Base-by-base conservation (phyloP, 2,113 vertebrate species). In the Macquaria ambigua region DNA sequence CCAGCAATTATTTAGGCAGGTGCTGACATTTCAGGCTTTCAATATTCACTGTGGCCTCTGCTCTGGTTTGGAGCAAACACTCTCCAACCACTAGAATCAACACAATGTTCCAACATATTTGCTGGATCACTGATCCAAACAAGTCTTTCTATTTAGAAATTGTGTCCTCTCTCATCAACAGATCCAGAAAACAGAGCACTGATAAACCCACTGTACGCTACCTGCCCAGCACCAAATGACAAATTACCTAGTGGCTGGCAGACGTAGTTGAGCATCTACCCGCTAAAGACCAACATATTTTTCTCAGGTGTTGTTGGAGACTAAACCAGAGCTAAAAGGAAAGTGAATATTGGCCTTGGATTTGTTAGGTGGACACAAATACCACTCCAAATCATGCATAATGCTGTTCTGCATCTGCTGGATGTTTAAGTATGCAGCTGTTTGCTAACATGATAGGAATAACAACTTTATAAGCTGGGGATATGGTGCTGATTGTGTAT, bases 1-100 rank as follows among this genome's bases (percentile, higher is more conserved):
- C 28, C 41, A 31, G 9, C 6, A 55, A 55, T 55, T 25, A 48
- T 67, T 74, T 5, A 59, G 8, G 18, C n/a, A 41, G 50, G 28
- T 43, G 39, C 50, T 63, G 48, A 77, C 31, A 74, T 48, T 74
- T 74, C n/a, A 61, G n/a, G 37, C 18, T 31, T 67, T 31, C 18
- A 28, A 39, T 39, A 39, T 50, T 59, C 41, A 68, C 70, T 18
- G 41, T 48, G 53, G 39, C 25, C n/a, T 48, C 21, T 46, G 9
- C 16, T 50, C 7, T 28, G 6, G 21, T 64, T 37, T n/a, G 14
- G 31, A 39, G 8, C 21, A n/a, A 76, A 39, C 48, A 20, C 31
- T 15, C 6, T 68, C 14, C n/a, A 46, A 16, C 61, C 9, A 37
- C 20, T 39, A 39, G 62, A 39, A 64, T 12, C 20, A 64, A 64